phyloP scores from a whole-genome alignment of 1,140 invertebrate species.

The Diachasma alloeum region DNA sequence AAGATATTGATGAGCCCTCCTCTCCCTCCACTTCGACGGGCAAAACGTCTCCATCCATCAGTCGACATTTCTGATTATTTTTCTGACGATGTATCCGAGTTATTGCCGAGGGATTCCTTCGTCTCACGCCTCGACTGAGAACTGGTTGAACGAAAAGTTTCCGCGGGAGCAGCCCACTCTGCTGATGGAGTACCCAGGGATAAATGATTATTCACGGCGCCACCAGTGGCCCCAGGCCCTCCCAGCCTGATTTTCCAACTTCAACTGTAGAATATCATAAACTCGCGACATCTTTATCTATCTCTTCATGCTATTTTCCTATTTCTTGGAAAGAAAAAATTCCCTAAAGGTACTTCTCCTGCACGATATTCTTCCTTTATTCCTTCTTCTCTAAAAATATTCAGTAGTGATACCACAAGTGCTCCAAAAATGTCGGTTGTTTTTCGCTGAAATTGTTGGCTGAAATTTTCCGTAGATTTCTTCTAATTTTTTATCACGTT shows the following conservation, averaged over 20 bases:
- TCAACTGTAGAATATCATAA: background rate
- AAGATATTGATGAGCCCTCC: too few species aligned
- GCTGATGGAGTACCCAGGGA: conserved; percentile 14
- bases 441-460: too few species aligned
- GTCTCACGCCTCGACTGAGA: background rate
- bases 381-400: too few species aligned
- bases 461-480: too few species aligned
- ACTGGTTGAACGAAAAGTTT: background rate
- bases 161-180: background rate
- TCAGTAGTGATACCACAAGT: too few species aligned
- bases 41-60: conserved; percentile 9
- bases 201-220: conserved; percentile 31
- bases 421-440: too few species aligned
- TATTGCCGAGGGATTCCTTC: conserved; percentile 3
- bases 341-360: too few species aligned
- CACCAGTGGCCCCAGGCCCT: background rate
- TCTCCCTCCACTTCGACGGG: too few species aligned
- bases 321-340: too few species aligned
- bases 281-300: background rate
- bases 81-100: background rate
- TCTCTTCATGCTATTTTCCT: background rate
- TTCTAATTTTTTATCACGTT: too few species aligned
- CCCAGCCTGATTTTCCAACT: conserved; percentile 24
- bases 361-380: too few species aligned
- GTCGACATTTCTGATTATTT: background rate